Percentiles rank a stretch among this genome's conserved stretches.
These are phyloP conservation scores for Pelagia noctiluca DNA, from an alignment of 30 jellyfish, hydroid and myxozoan species.

Conservation along the genomic window DNA sequence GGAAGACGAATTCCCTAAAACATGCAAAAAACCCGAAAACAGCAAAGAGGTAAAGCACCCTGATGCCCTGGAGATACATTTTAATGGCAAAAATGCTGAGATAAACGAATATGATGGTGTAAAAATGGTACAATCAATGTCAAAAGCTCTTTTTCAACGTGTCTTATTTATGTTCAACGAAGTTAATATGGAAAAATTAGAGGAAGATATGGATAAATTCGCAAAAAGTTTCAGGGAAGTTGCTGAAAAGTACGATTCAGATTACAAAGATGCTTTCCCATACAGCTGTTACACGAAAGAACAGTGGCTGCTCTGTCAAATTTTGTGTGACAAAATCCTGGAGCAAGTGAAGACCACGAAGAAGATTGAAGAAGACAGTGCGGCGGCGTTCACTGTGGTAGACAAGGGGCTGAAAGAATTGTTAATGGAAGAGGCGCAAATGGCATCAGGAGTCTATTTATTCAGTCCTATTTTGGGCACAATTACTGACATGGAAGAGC, in stretches of 20 bases:
- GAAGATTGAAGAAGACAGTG: neutral
- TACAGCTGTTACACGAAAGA: conserved; percentile 38
- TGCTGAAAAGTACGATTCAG: neutral
- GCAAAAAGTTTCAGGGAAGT: neutral
- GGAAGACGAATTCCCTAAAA: neutral
- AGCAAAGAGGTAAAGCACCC: neutral
- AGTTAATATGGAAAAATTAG: neutral
- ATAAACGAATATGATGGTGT: neutral
- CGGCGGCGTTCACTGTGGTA: no score
- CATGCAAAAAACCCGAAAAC: neutral
- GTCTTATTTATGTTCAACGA: neutral
- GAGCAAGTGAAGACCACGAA: neutral
- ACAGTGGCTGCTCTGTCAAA: conserved; percentile 1
- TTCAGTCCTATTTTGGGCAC: conserved; percentile 17
- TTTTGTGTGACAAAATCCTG: neutral
- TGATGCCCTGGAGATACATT: no score
- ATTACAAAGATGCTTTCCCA: conserved; percentile 26
- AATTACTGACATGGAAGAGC: neutral
- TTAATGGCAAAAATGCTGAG: neutral
- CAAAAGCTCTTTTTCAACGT: neutral
- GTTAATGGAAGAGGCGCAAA: neutral
- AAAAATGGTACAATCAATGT: neutral
- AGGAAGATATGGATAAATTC: neutral
- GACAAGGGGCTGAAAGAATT: neutral
- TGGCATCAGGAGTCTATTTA: conserved; percentile 10